phyloP scores from a whole-genome alignment of 2,113 vertebrate genomes.

The Psittacula cyanocephala region DNA sequence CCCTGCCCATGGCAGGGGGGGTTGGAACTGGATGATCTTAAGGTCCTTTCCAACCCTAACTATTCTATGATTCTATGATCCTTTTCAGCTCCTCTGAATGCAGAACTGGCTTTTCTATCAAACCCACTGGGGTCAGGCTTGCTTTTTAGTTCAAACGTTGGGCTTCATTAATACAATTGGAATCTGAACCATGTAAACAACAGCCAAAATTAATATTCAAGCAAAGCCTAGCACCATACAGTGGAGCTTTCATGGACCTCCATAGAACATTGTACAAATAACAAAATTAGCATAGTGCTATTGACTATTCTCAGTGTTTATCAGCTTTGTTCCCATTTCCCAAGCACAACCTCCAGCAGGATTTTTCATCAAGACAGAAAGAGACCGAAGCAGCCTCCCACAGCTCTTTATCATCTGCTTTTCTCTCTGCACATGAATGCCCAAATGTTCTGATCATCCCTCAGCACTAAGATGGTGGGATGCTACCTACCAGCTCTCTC shows the following conservation, averaged over 20 bases:
- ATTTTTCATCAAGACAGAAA: background rate
- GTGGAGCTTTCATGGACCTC: background rate
- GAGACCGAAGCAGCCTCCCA: background rate
- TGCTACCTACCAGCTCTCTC: slow-evolving; percentile 80
- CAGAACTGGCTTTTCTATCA: background rate
- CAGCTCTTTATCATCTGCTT: background rate
- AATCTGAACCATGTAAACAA: background rate
- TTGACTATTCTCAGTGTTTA: background rate
- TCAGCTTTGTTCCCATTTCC: background rate
- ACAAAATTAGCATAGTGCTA: background rate
- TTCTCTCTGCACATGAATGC: background rate
- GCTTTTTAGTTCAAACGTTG: background rate
- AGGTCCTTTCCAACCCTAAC: too few relatives aligned
- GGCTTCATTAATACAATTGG: background rate
- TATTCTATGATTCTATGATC: background rate
- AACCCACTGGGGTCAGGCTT: background rate
- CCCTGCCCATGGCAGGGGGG: too few relatives aligned
- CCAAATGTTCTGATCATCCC: background rate
- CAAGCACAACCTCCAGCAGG: background rate
- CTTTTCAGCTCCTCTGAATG: background rate
- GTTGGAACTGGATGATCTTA: too few relatives aligned
- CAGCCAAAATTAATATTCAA: background rate
- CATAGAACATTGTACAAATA: background rate
- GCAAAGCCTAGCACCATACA: background rate
- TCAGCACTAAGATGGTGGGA: background rate